Evolutionary conservation across 2,888 invertebrate genomes (phyloP).

Genomic region (Yponomeuta cagnagella): DNA sequence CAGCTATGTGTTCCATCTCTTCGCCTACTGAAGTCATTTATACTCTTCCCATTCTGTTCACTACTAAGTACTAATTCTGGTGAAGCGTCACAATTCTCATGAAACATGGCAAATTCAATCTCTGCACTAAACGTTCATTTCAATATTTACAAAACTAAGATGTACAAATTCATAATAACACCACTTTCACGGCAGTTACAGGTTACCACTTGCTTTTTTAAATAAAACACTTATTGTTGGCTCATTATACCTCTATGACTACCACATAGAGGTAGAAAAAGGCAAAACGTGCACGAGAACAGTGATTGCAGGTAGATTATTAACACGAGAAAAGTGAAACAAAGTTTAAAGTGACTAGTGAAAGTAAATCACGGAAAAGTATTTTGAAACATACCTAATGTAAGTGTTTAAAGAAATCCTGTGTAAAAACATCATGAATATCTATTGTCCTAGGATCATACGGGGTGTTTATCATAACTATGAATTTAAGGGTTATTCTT

Average conservation of each 20-base stretch:
- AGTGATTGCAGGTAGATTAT: background rate
- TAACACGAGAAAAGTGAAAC: background rate
- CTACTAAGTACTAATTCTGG: background rate
- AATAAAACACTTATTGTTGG: too few species aligned
- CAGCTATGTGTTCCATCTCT: too few species aligned
- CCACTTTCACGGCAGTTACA: too few species aligned
- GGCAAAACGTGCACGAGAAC: background rate
- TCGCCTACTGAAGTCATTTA: too few species aligned
- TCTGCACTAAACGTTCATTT: slow-evolving; percentile 37
- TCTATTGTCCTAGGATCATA: too few species aligned
- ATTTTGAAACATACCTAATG: background rate
- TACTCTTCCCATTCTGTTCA: too few species aligned
- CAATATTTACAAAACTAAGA: slow-evolving; percentile 7
- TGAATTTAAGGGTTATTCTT: too few species aligned
- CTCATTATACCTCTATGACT: background rate
- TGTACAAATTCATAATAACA: slow-evolving; percentile 4
- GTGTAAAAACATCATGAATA: too few species aligned
- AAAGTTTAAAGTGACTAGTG: background rate
- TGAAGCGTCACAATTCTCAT: background rate
- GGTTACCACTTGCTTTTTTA: too few species aligned
- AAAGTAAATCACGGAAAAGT: background rate
- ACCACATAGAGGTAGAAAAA: background rate
- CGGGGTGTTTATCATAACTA: too few species aligned
- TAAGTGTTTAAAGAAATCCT: too few species aligned
- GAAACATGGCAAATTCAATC: slow-evolving; percentile 14